Conservation (phyloP, 2,888 invertebrate genomes). For the Morpho helenor region DNA sequence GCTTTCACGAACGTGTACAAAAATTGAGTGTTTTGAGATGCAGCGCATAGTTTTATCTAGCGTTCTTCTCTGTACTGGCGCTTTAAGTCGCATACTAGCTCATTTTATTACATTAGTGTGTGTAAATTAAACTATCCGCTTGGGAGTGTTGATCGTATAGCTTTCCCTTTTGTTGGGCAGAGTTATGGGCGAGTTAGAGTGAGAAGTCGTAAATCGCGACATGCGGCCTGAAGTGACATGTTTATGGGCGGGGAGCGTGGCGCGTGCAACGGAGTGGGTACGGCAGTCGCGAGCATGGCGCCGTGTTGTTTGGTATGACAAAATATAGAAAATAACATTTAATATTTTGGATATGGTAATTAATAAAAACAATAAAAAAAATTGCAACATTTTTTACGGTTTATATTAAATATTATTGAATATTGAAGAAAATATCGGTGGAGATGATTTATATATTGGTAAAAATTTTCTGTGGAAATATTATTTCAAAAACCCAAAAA, state of each 20-base stretch:
- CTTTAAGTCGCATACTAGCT: slow-evolving; percentile 69
- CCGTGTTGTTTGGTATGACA: slow-evolving; percentile 37
- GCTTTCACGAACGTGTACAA: neutral
- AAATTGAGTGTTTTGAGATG: slow-evolving; percentile 2
- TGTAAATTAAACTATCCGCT: slow-evolving; percentile 78
- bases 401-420: too few species aligned
- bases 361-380: too few species aligned
- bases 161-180: slow-evolving; percentile 78
- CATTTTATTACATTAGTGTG: slow-evolving; percentile 69
- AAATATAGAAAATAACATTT: slow-evolving; percentile 12
- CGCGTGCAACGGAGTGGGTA: slow-evolving; percentile 58
- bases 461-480: too few species aligned
- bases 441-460: too few species aligned
- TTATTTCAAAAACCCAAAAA: too few species aligned
- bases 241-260: slow-evolving; percentile 73
- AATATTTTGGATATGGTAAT: too few species aligned
- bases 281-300: slow-evolving; percentile 74
- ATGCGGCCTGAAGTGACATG: slow-evolving; percentile 72
- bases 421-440: too few species aligned
- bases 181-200: slow-evolving; percentile 75
- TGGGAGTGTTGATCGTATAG: slow-evolving; percentile 77
- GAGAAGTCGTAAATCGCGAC: slow-evolving; percentile 75
- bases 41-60: slow-evolving; percentile 36
- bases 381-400: too few species aligned
- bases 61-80: slow-evolving; percentile 40